A percentile compares a stretch with the other conserved stretches of the same genome.
These are phyloP conservation scores for Oxyura jamaicensis DNA, from an alignment of 2,113 vertebrate genomes.

Conservation along the genomic window DNA sequence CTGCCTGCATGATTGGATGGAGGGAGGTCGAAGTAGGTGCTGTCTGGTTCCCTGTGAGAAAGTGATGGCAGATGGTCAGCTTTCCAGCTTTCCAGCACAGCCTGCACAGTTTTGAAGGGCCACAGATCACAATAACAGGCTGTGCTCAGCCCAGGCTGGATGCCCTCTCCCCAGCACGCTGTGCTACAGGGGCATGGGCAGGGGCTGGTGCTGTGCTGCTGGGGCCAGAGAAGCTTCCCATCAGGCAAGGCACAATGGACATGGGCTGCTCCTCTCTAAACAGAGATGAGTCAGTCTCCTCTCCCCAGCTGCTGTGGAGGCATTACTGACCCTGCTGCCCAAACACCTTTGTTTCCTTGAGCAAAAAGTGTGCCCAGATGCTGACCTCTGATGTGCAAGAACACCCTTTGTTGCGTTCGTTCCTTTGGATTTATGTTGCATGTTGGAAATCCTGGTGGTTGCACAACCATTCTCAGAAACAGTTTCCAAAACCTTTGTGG, in stretches of 20 bases:
- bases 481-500: background rate
- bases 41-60: conserved; percentile 90
- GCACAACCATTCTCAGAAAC: background rate
- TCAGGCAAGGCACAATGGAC: background rate
- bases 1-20: conserved; percentile 75
- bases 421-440: background rate
- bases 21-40: conserved; percentile 94
- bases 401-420: background rate
- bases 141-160: no score
- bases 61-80: background rate
- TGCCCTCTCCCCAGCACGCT: background rate
- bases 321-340: background rate
- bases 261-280: background rate
- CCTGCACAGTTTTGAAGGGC: background rate
- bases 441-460: fast-evolving
- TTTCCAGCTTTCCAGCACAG: background rate
- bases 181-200: background rate
- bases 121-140: background rate
- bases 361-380: background rate
- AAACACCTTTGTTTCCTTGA: background rate
- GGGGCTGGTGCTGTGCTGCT: background rate
- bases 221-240: background rate
- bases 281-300: background rate
- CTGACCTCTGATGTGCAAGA: background rate
- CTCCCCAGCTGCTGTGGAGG: background rate